phyloP scores from a whole-genome alignment of 2,888 invertebrate genomes.

The Xestoiulus laeticollis region DNA sequence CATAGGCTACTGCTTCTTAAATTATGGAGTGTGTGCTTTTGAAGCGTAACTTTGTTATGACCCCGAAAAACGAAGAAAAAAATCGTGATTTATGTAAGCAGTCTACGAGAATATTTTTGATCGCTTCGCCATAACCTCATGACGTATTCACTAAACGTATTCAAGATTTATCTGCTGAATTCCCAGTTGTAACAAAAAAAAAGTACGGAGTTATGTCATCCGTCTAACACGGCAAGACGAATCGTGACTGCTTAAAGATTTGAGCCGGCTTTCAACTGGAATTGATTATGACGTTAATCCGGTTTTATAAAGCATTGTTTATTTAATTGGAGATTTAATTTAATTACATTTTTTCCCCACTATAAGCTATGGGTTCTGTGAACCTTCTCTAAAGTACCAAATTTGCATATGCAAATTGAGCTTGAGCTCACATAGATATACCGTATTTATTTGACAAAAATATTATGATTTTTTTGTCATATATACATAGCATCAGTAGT shows the following conservation, averaged over 20 bases:
- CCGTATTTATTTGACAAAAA: no score
- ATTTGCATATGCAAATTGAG: no score
- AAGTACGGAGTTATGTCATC: not conserved
- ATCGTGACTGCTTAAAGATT: not conserved
- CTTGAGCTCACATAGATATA: no score
- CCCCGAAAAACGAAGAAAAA: not conserved
- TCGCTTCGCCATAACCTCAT: slow-evolving; percentile 33
- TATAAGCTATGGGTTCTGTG: no score
- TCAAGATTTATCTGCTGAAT: slow-evolving; percentile 11
- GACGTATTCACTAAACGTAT: slow-evolving; percentile 37
- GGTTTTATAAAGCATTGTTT: not conserved
- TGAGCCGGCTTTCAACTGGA: not conserved
- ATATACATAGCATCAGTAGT: no score
- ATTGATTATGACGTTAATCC: not conserved
- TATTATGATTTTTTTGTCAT: no score
- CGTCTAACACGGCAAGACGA: not conserved
- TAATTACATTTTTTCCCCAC: no score
- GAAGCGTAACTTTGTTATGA: slow-evolving; percentile 34
- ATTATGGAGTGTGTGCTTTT: slow-evolving; percentile 27
- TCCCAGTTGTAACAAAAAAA: not conserved
- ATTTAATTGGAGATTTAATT: not conserved
- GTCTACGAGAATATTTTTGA: slow-evolving; percentile 27
- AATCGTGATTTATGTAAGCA: slow-evolving; percentile 19
- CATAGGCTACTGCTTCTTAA: slow-evolving; percentile 10
- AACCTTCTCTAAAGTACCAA: no score